Percentiles rank a stretch among this genome's conserved stretches.
phyloP scores from a whole-genome alignment of 2,888 invertebrate species.

The Horisme vitalbata region DNA sequence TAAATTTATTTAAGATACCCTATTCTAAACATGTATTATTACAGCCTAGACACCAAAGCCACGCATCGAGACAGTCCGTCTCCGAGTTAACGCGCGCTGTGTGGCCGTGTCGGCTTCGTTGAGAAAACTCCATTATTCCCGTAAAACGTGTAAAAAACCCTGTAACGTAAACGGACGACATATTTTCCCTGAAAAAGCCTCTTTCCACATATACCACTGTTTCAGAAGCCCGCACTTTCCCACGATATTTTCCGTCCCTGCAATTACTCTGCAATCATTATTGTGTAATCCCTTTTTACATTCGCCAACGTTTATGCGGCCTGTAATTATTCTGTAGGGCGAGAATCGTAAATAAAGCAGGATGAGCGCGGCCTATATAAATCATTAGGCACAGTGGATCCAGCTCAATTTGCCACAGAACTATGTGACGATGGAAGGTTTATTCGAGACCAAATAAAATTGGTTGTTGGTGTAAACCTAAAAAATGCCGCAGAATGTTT shows the following conservation, averaged over 20 bases:
- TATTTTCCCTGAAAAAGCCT: neutral
- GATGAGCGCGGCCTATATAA: constrained; percentile 78
- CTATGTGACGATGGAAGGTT: neutral
- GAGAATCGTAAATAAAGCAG: constrained; percentile 77
- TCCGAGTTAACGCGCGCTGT: no score
- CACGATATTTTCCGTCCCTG: constrained; percentile 37
- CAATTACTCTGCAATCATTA: constrained; percentile 65
- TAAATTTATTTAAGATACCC: no score
- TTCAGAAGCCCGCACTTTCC: constrained; percentile 15
- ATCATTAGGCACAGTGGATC: constrained; percentile 72
- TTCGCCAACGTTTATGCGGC: constrained; percentile 69
- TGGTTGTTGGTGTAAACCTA: no score
- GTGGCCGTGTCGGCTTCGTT: no score
- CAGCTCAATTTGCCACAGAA: constrained; percentile 54
- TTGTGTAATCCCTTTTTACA: constrained; percentile 74
- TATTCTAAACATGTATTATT: no score
- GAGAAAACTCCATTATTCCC: no score
- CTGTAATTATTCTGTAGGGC: constrained; percentile 76
- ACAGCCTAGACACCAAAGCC: no score
- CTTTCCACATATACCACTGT: neutral
- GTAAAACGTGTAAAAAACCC: no score
- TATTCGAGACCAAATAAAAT: no score
- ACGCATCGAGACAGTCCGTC: no score
- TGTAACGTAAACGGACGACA: no score
- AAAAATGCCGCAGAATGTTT: no score